Conservation (phyloP, 1,140 invertebrate species). For the Drosophila ogumai region DNA sequence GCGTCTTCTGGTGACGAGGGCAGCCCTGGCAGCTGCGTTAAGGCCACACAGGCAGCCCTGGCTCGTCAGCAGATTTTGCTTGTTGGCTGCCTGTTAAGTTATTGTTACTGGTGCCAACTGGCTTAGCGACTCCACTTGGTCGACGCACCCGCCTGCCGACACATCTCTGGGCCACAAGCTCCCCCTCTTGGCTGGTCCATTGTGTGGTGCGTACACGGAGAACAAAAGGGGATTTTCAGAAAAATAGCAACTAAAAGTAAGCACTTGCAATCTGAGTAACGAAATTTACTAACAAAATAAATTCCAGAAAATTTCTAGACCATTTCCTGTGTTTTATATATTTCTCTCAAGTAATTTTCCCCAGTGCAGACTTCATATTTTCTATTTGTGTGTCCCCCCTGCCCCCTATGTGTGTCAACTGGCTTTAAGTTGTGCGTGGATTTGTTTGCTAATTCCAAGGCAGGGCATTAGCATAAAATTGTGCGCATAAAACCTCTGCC, state of each 20-base stretch:
- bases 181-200: constrained; percentile 16
- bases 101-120: constrained; percentile 82
- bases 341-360: background rate
- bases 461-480: constrained; percentile 71
- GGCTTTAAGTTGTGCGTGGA: constrained; percentile 52
- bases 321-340: background rate
- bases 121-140: constrained; percentile 74
- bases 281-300: too few species aligned
- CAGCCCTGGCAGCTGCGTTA: background rate
- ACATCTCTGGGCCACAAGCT: constrained; percentile 3
- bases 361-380: constrained; percentile 45
- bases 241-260: background rate
- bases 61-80: constrained; percentile 77
- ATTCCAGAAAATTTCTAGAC: background rate
- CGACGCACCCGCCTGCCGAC: constrained; percentile 6
- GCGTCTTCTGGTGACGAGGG: constrained; percentile 12
- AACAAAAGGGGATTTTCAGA: background rate
- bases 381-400: constrained; percentile 14
- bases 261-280: too few species aligned
- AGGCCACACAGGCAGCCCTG: constrained; percentile 18
- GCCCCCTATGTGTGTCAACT: constrained; percentile 48
- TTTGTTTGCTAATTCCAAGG: constrained; percentile 60
- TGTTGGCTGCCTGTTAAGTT: constrained; percentile 79
- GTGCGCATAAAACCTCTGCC: constrained; percentile 42
- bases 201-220: constrained; percentile 33